Evolutionary conservation across 2,797 vertebrate species (phyloP), one percentile per base, ranked within the genome.

Genomic region (Hozukius guyotensis): DNA sequence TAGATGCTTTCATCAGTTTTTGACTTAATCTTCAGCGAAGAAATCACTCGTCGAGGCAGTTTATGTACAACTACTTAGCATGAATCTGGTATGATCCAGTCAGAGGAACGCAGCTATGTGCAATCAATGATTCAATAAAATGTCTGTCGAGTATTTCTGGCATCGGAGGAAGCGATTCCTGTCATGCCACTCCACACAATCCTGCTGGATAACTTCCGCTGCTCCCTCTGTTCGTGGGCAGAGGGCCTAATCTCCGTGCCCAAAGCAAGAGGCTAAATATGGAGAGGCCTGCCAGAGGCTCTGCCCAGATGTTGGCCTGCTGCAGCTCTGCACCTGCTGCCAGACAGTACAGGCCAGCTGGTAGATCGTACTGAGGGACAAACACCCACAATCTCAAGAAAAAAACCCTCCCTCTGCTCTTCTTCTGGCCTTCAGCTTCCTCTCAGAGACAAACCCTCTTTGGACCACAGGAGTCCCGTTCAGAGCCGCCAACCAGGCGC

Each of bases 301-400:
- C 68, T 79, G 88, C 85, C 95, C 94, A 95, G 94, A 95, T 94
- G 94, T 94, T 85, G 74, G 66, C 73, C 75, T 87, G 84, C 74
- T 77, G 90, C 72, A 87, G 82, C 60, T 78, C 79, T 86, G 92
- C 95, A 96, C 95, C 95, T 95, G 95, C 93, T 94, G 81, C 78
- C 78, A 78, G 46, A 49, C 46, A 49, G 81, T n/a, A 67, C 62
- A 42, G 82, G 82, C 76, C 87, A 90, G 90, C 86, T 88, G 91
- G 78, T 75, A 90, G 70, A 60, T 29, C 66, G 36, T 49, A 66
- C 32, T 25, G 77, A 75, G 59, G 49, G 67, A 88, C 75, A 81
- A 79, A 86, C 71, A 75, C 12, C 49, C 72, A 20, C 32, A 57
- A 20, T 36, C 49, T 70, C 1, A 42, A 16, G 18, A 49, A 55